These are phyloP conservation scores for Heterotilapia buettikoferi DNA, from an alignment of 2,113 vertebrate genomes.

Conservation along the genomic window DNA sequence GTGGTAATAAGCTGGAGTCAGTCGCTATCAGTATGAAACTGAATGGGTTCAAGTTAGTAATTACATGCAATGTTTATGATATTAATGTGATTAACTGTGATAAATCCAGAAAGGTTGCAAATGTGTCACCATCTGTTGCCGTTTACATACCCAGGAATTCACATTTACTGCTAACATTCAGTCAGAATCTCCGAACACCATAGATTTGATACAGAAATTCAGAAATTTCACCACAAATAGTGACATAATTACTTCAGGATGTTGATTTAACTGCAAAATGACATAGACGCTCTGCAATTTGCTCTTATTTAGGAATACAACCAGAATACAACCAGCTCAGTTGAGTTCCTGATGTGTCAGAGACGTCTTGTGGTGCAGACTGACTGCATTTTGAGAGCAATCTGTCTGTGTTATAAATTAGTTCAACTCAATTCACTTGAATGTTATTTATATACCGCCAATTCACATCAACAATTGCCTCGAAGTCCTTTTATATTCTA, in stretches of 20 bases:
- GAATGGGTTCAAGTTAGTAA: not conserved
- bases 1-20: not conserved
- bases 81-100: not conserved
- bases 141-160: not conserved
- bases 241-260: not conserved
- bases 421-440: not conserved
- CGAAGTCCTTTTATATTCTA: not conserved
- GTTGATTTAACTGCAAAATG: not conserved
- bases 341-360: no score
- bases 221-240: not conserved
- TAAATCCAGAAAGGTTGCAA: not conserved
- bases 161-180: not conserved
- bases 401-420: not conserved
- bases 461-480: accelerated
- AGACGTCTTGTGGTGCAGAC: not conserved
- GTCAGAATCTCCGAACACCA: not conserved
- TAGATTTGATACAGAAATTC: not conserved
- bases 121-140: not conserved
- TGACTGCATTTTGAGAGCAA: not conserved
- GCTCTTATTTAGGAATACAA: not conserved
- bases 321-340: not conserved
- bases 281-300: accelerated
- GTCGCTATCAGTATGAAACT: not conserved
- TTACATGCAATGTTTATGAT: not conserved
- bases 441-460: accelerated